These are phyloP conservation scores for Lamproptera curius DNA, from an alignment of 2,888 invertebrate species.

Conservation along the genomic window DNA sequence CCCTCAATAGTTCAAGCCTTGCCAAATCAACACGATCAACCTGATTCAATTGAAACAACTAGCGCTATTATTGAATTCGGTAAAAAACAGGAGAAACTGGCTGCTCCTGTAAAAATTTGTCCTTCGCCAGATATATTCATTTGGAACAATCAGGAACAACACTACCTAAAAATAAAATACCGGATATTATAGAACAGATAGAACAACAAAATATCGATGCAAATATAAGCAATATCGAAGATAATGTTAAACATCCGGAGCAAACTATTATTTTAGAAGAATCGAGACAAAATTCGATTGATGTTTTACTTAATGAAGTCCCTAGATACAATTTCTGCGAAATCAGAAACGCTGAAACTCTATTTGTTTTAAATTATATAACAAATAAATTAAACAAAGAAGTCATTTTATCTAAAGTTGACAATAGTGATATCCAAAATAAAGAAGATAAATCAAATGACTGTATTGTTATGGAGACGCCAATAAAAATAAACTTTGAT, in stretches of 20 bases:
- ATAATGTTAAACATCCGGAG: not conserved
- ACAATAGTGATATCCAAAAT: too few relatives aligned
- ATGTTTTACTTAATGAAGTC: conserved; percentile 26
- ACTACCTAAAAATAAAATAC: too few relatives aligned
- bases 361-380: conserved; percentile 13
- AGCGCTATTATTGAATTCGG: not conserved
- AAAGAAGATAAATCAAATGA: too few relatives aligned
- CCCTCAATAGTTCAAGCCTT: not conserved
- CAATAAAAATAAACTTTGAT: too few relatives aligned
- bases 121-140: too few relatives aligned
- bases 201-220: not conserved
- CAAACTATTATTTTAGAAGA: not conserved
- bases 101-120: too few relatives aligned
- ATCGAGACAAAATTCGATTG: not conserved
- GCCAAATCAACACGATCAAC: not conserved
- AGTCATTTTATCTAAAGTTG: too few relatives aligned
- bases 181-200: too few relatives aligned
- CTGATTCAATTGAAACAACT: not conserved
- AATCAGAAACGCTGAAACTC: conserved; percentile 43
- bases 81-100: not conserved
- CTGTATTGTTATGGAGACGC: too few relatives aligned
- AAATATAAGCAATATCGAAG: not conserved
- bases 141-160: too few relatives aligned
- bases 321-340: conserved; percentile 44
- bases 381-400: not conserved